Evolutionary conservation across 2,888 invertebrate species (phyloP), one percentile per base, ranked within the genome.

Genomic region (Acanthopleura granulata): DNA sequence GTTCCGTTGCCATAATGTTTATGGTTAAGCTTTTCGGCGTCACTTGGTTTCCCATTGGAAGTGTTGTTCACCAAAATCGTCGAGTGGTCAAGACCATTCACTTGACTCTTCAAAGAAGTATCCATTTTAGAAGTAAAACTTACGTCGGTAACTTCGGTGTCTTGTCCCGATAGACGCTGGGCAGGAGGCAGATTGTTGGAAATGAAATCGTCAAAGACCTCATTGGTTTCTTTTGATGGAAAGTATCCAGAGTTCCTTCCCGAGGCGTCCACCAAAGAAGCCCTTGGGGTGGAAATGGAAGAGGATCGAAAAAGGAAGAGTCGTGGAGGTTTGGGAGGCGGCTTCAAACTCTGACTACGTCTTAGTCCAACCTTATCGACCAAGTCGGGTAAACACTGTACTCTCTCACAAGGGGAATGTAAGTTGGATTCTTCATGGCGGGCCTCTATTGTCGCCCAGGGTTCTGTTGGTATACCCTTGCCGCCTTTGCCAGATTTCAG

Each of bases 321-420:
- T 30, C 87, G 76, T 0, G 87, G 87, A 14, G 87, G 87, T 78
- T 87, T 87, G 0, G 87, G 87, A 0, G 87, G 87, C 12, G 86
- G 84, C 29, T 83, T 84, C 50, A 82, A 74, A 72, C 83, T 81
- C 75, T 81, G 83, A 62, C 79, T 81, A 16, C 84, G 79, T 29
- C 79, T 74, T 81, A 73, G 49, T 79, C 77, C 57, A 76, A 27
- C 79, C 62, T 74, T 76, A 22, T 85, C 83, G 12, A 86, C 81
- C 49, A 85, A 82, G 76, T 86, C 86, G 16, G 86, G 85, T 57
- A 82, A 72, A 18, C 62, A 16, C 14, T 66, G 66, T 16, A 66
- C 6, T 22, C 29, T 22, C 6, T 66, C 66, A 66, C 16, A 25
- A 6, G 16, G 66, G 22, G 16, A 16, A 27, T 27, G 16, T 15